Evolutionary conservation across 2,888 invertebrate species (phyloP), one percentile per base, ranked within the genome.

Genomic region (Dioctria rufipes): DNA sequence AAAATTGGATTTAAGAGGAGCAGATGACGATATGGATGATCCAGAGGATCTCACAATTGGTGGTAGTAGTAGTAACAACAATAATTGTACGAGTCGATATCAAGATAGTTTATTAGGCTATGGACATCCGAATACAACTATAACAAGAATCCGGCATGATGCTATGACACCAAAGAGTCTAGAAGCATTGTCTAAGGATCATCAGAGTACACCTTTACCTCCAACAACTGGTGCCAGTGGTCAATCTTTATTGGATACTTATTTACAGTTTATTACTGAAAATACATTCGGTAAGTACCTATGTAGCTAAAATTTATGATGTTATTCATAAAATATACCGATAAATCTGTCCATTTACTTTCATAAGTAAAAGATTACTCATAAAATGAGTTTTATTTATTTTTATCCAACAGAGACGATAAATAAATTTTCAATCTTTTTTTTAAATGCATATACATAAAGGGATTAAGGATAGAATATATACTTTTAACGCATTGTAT

Each of bases 261-360:
- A 96, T 87, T 91, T 96, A 82, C 96, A 96, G 88, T 94, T 95
- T 86, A 95, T 96, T 86, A 95, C 95, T 3, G 96, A 96, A 87
- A 96, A 95, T 86, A 93, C 94, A 75, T 92, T 93, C 82, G 92
- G 94, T 90, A 87, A 91, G 90, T 86, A 60, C 25, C 25, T 25
- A 25, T 25, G 25, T 25, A 25, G 25, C 25, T 25, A 25, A 25
- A 25, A 25, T 25, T 25, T 25, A 25, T 25, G 25, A 25, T 25
- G 25, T 25, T 2, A 25, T 2, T 25, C 25, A 25, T 25, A 25
- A 25, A 25, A 25, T 25, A 25, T 25, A 25, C 25, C 25, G 25
- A 25, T 25, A 25, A 25, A 25, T 25, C 25, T 25, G 25, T 25
- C 25, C 25, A 25, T 25, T 25, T 25, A 25, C 25, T 25, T 25